Evolutionary conservation across 1,140 invertebrate genomes (phyloP).

Genomic region (Cotesia chilonis): DNA sequence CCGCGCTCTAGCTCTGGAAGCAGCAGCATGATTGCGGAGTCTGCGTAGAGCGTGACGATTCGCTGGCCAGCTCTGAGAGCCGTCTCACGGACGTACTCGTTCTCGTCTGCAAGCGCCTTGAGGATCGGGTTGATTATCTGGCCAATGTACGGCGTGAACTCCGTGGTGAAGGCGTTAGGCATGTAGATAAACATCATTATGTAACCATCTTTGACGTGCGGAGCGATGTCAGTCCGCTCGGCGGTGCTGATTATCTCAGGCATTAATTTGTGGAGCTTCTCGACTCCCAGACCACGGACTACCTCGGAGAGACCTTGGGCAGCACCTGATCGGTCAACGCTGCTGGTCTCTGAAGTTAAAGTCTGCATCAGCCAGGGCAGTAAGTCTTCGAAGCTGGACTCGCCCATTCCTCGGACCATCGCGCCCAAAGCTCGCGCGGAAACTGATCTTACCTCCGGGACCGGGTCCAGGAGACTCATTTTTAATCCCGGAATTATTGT

Average conservation of each 20-base stretch:
- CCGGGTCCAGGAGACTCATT: slow-evolving; percentile 94
- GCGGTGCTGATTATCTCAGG: slow-evolving; percentile 97
- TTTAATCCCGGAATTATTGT: slow-evolving; percentile 97
- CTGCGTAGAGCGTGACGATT: slow-evolving; percentile 96
- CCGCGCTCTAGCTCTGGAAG: slow-evolving; percentile 94
- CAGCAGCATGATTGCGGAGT: slow-evolving; percentile 92
- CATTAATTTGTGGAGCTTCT: slow-evolving; percentile 96
- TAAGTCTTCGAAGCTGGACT: slow-evolving; percentile 92
- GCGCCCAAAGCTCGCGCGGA: slow-evolving; percentile 94
- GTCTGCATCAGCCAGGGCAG: slow-evolving; percentile 99
- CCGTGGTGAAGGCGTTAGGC: slow-evolving; percentile 93
- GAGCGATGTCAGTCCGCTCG: slow-evolving; percentile 92
- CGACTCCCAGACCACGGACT: slow-evolving; percentile 92
- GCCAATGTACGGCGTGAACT: slow-evolving; percentile 96
- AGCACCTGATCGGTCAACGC: slow-evolving; percentile 96
- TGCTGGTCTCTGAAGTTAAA: slow-evolving; percentile 93
- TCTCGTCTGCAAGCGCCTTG: slow-evolving; percentile 97
- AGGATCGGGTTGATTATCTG: slow-evolving; percentile 98
- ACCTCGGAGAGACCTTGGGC: slow-evolving; percentile 97
- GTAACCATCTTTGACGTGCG: slow-evolving; percentile 98
- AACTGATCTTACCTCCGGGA: slow-evolving; percentile 94
- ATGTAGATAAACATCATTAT: slow-evolving; percentile 99
- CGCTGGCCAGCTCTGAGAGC: slow-evolving; percentile 95
- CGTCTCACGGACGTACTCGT: slow-evolving; percentile 98
- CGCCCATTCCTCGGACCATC: slow-evolving; percentile 97